Evolutionary conservation across 2,113 vertebrate species (phyloP).

Genomic region (Onychorhynchus coronatus): DNA sequence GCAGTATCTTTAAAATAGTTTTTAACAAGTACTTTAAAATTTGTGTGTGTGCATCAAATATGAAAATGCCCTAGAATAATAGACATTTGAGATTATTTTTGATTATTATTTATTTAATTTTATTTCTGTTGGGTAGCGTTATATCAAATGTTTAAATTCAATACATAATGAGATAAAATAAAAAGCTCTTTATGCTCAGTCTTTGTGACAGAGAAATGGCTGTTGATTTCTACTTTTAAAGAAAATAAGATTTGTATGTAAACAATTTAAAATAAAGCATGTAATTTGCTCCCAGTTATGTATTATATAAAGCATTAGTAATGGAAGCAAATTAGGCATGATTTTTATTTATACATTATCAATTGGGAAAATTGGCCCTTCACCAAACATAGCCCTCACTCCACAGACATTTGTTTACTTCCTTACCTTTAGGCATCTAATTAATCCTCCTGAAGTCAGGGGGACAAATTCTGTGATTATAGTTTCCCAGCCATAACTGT

Average conservation of each 20-base stretch:
- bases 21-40: not conserved
- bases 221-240: slow-evolving; percentile 59
- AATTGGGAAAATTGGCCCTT: not conserved
- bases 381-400: not conserved
- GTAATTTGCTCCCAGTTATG: slow-evolving; percentile 52
- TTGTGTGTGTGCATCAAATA: slow-evolving; percentile 14
- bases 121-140: slow-evolving; percentile 50
- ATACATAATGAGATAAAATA: slow-evolving; percentile 27
- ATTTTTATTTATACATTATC: slow-evolving; percentile 38
- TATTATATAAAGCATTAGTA: slow-evolving; percentile 32
- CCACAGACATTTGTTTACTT: not conserved
- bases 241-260: slow-evolving; percentile 67
- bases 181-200: not conserved
- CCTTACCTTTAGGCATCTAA: slow-evolving; percentile 14
- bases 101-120: not conserved
- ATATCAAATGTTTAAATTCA: slow-evolving; percentile 61
- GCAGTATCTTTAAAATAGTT: slow-evolving; percentile 21
- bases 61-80: slow-evolving; percentile 50
- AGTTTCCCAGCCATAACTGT: not conserved
- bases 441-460: not conserved
- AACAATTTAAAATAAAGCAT: slow-evolving; percentile 69
- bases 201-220: slow-evolving; percentile 54
- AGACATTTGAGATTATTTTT: slow-evolving; percentile 54
- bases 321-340: slow-evolving; percentile 34
- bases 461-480: not conserved